Base-by-base conservation (phyloP, 2,888 invertebrate genomes). In the Diplolepis rosae region DNA sequence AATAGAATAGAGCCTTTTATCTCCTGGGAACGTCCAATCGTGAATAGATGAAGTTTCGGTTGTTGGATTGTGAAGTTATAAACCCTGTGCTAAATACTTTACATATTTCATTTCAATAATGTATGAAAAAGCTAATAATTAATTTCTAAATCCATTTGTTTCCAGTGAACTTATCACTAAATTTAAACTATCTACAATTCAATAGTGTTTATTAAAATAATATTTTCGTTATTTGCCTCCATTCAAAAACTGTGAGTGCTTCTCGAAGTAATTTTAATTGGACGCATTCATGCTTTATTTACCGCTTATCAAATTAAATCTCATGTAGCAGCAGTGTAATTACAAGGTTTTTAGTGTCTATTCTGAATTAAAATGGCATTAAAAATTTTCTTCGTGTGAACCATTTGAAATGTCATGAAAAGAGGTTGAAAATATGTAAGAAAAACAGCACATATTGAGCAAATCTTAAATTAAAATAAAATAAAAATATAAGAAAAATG, bases 1-100 rank as follows among this genome's bases (percentile, higher is more conserved):
- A 61, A 39, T 27, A 61, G 4, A 61, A 39, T 27, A 61, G 4
- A 18, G 61, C n/a, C 39, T 39, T 61, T 61, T 39, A 61, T 39
- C 61, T 13, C 6, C 13, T 35, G n/a, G 35, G 3, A 35, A 22
- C 35, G 13, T 32, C 4, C 13, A 22, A 22, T 56, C 56, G n/a
- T 56, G 35, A 35, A 56, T 39, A 13, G 35, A 24, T 35, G 35
- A 56, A 22, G 22, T 56, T 56, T 56, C 24, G 56, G 35, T 56
- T 35, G 2, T 56, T 56, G 2, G 35, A 54, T 7, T 22, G 18
- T 35, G 18, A 56, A 56, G 22, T 56, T 18, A 5, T 45, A 2
- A 45, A 45, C 15, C 18, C 6, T 6, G 2, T 32, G 32, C 11
- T 32, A 32, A 32, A 4, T 32, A 32, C 11, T 32, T 11, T 11